Evolutionary conservation across 2,797 vertebrate species (phyloP).

Genomic region (Tadarida brasiliensis): DNA sequence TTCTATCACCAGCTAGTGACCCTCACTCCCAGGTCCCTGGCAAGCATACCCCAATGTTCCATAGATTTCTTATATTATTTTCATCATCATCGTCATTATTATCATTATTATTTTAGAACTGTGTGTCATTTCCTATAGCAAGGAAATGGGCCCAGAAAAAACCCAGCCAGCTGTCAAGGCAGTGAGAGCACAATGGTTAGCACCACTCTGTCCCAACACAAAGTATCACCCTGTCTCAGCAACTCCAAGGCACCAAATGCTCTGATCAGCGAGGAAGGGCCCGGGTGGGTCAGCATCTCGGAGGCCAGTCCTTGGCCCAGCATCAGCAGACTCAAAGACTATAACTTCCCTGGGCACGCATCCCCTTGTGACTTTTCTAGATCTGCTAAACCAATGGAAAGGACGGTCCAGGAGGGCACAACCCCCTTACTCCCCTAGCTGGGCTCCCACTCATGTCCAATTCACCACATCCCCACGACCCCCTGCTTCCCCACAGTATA

Average conservation of each 20-base stretch:
- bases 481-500: background rate
- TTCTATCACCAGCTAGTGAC: background rate
- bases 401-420: background rate
- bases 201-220: background rate
- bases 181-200: background rate
- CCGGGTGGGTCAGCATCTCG: background rate
- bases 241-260: background rate
- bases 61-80: background rate
- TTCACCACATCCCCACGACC: background rate
- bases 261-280: background rate
- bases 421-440: background rate
- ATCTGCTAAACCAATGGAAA: background rate
- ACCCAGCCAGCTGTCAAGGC: background rate
- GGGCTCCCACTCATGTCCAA: background rate
- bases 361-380: background rate
- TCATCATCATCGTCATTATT: background rate
- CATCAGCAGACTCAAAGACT: background rate
- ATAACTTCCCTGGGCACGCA: fast-evolving
- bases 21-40: background rate
- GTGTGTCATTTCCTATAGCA: background rate
- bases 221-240: background rate
- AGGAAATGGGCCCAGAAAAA: background rate
- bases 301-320: background rate
- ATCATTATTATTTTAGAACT: background rate
- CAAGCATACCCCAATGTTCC: background rate